Evolutionary conservation across 1,140 invertebrate genomes (phyloP), one percentile per base, ranked within the genome.

Genomic region (Globodera ellingtonae): DNA sequence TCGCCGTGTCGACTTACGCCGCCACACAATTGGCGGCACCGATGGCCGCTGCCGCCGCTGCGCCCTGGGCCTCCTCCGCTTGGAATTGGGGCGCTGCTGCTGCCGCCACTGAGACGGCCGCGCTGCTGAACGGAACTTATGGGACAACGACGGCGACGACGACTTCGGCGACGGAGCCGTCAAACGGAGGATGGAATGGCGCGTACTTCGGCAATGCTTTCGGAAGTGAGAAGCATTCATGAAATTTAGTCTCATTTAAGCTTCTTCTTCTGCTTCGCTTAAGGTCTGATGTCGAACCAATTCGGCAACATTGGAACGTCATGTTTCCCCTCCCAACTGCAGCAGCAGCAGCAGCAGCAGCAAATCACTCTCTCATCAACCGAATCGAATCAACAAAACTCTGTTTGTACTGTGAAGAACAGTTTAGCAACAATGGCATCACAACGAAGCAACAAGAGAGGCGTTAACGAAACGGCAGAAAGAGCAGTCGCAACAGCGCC

Each of bases 141-240:
- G 50, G n/a, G 15, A 67, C 46, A 44, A 46, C 21, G 65, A 46
- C 65, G 47, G 7, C 69, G 50, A 77, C 65, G 47, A 24, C 24
- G 24, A 74, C 13, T 56, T 24, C 72, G 10, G n/a, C 72, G 24
- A 35, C 35, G 35, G 35, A 35, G 46, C 5, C 24, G 18, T 75
- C 65, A 62, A 75, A 65, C 35, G 75, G 75, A 24, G 46, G 75
- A 6, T 77, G 75, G 75, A 21, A 69, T 5, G 62, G 62, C 4
- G 75, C 46, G 15, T 77, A 77, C 47, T 50, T 77, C 15, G 75
- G 75, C 4, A 77, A 67, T 46, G 59, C 75, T 46, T 77, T 77
- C 8, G 75, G 62, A 67, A 59, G 75, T 77, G n/a, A 8, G 7
- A 9, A 62, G 0, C 2, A 15, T 24, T 35, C n/a, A 0, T 15